Base-by-base conservation (phyloP, 2,888 invertebrate genomes). In the Mesoligia furuncula region DNA sequence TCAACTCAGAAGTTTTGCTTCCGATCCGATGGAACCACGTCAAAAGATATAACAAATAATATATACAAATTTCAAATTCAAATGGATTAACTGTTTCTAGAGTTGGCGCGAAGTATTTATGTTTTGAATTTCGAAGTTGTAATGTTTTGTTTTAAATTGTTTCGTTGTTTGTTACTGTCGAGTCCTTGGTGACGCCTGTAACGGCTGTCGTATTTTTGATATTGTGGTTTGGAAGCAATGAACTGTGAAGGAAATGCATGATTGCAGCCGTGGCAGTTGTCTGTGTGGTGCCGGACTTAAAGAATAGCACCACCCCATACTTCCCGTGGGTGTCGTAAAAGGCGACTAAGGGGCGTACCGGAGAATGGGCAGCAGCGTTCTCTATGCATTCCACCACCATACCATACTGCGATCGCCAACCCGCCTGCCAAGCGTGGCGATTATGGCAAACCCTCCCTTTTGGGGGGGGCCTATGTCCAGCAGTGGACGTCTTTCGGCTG, bases 21-120 rank as follows among this genome's bases (percentile, higher is more conserved):
- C 84, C 84, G 86, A 87, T 88, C 83, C 87, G 88, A 87, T 87
- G 88, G 86, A 91, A 91, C 91, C 92, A 88, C 90, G 89, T 87
- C 88, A 85, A 82, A 88, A 89, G 88, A 88, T 87, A 84, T 87
- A 84, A 84, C 84, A 88, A 88, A 89, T 83, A 74, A 75, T 74
- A 83, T 84, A 80, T 71, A 88, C 78, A 87, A 82, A 81, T 81
- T 77, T 78, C 74, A 84, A 81, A 81, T 84, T 79, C 80, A 78
- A 84, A 85, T 73, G 75, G 87, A 89, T 88, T 87, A 87, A 86
- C 81, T 82, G 85, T 83, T 86, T 82, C 66, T 65, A 69, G 68
- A 85, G 79, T 86, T 83, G 62, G 77, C 59, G 70, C 62, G 68
- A 79, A 76, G 66, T 78, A 81, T 86, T 84, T 79, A 67, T 69